Percentiles rank a stretch among this genome's conserved stretches.
These are phyloP conservation scores for Merodon equestris DNA, from an alignment of 2,888 invertebrate species.

Conservation along the genomic window DNA sequence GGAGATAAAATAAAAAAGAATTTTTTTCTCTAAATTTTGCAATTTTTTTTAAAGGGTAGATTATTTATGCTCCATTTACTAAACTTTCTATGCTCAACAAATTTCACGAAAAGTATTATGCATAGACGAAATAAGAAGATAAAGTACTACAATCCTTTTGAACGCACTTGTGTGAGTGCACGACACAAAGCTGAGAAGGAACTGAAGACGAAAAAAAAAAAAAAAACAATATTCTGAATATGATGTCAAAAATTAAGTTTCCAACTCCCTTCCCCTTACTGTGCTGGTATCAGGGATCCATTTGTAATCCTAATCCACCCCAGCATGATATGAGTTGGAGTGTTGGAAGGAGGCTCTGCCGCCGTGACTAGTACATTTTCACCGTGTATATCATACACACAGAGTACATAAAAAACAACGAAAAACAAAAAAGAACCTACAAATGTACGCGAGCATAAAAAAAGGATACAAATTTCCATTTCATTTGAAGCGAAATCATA, in stretches of 20 bases:
- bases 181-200: too few relatives aligned
- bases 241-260: constrained; percentile 68
- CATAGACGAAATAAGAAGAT: constrained; percentile 1
- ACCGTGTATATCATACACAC: constrained; percentile 60
- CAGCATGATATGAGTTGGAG: constrained; percentile 44
- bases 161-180: constrained; percentile 17
- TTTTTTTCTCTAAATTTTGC: constrained; percentile 21
- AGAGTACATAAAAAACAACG: constrained; percentile 53
- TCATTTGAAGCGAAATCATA: constrained; percentile 67
- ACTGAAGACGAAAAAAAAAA: background rate
- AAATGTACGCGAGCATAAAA: constrained; percentile 67
- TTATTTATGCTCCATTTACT: constrained; percentile 65
- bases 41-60: constrained; percentile 65
- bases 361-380: constrained; percentile 65
- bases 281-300: constrained; percentile 42
- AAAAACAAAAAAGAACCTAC: constrained; percentile 38
- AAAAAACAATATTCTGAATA: constrained; percentile 49
- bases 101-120: constrained; percentile 19
- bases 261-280: constrained; percentile 17
- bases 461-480: constrained; percentile 68
- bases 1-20: constrained; percentile 28
- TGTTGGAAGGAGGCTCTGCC: constrained; percentile 47
- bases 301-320: constrained; percentile 68
- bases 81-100: constrained; percentile 53
- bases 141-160: constrained; percentile 20